A percentile compares a stretch with the other conserved stretches of the same genome.
Conservation (phyloP, 2,113 vertebrate genomes). For the Melanocharis versteri region DNA sequence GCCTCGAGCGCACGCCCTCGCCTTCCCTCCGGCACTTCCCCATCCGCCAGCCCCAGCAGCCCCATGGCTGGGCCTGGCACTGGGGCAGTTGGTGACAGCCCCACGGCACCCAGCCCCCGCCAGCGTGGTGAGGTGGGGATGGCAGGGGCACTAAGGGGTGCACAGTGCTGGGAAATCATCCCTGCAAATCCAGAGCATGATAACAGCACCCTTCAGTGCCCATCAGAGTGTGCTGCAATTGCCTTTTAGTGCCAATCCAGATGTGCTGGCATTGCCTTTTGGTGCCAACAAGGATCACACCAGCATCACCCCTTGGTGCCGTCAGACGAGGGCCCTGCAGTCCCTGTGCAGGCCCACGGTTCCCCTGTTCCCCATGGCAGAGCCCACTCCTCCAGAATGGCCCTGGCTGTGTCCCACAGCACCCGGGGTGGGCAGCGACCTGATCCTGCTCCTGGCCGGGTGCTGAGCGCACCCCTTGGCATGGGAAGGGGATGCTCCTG, state of each 20-base stretch:
- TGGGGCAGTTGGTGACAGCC: background rate
- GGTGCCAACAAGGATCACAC: too few relatives aligned
- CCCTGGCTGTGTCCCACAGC: background rate
- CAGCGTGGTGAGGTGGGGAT: background rate
- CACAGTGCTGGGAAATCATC: background rate
- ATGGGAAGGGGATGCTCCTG: background rate
- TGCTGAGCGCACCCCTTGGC: fast-evolving
- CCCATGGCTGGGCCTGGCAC: background rate
- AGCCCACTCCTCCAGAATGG: background rate
- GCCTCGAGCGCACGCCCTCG: background rate
- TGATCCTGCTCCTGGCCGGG: background rate
- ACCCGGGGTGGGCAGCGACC: fast-evolving
- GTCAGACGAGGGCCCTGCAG: background rate
- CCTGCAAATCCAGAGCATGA: background rate
- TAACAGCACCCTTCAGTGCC: background rate
- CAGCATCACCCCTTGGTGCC: background rate
- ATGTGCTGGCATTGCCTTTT: too few relatives aligned
- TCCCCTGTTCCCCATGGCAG: background rate
- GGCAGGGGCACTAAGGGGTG: fast-evolving
- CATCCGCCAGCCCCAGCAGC: background rate
- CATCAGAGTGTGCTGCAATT: background rate
- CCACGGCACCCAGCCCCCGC: fast-evolving
- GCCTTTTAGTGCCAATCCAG: background rate
- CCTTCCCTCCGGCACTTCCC: background rate
- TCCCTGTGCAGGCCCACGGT: background rate